Conservation (phyloP, 2,888 invertebrate species). For the Clunio marinus region DNA sequence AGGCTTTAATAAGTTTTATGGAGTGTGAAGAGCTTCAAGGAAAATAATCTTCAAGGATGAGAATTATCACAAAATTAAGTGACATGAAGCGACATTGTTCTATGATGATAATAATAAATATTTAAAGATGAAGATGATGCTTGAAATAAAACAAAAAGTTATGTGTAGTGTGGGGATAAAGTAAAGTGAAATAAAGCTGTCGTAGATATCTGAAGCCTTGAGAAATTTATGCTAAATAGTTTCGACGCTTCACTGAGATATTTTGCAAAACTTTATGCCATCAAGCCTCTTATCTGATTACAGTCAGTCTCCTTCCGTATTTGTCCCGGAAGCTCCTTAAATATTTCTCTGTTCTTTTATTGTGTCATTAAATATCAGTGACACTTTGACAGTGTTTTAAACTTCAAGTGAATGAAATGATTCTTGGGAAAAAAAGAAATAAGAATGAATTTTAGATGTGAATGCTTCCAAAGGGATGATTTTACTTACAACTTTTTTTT, state of each 20-base stretch:
- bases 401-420: background rate
- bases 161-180: too few relatives aligned
- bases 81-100: background rate
- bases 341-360: conserved; percentile 1
- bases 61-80: conserved; percentile 1
- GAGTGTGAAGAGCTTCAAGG: background rate
- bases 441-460: background rate
- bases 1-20: too few relatives aligned
- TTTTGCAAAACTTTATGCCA: conserved; percentile 1
- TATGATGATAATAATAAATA: background rate
- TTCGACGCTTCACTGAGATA: conserved; percentile 17
- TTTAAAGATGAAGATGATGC: background rate
- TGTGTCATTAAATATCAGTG: conserved; percentile 22
- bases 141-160: background rate
- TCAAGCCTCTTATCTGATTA: conserved; percentile 35
- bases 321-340: background rate
- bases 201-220: conserved; percentile 19
- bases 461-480: background rate
- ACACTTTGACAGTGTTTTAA: conserved; percentile 16
- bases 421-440: background rate
- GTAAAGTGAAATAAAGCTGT: conserved; percentile 2
- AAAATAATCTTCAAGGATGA: conserved; percentile 5
- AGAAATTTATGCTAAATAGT: conserved; percentile 39
- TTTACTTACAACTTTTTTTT: background rate
- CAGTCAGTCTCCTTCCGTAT: background rate